These are phyloP conservation scores for Ciconia nigra DNA, from an alignment of 2,797 vertebrate species.

Conservation along the genomic window DNA sequence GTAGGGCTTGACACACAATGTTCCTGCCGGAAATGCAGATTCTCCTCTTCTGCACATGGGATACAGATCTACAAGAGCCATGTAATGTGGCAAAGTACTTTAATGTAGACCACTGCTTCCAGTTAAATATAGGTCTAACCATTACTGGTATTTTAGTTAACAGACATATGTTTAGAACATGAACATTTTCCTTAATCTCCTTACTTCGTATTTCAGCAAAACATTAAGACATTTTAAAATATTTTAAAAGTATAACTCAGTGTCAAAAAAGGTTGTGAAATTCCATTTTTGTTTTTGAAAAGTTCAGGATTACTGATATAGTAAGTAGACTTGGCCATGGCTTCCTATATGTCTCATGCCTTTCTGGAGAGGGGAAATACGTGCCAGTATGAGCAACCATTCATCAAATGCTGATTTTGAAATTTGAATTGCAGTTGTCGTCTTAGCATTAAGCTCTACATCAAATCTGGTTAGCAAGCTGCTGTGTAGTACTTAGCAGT, in stretches of 20 bases:
- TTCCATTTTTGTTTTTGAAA: background rate
- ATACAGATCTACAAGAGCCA: background rate
- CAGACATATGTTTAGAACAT: rapidly evolving
- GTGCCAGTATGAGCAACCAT: rapidly evolving
- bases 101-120: background rate
- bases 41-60: background rate
- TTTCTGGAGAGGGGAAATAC: background rate
- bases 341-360: background rate
- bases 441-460: background rate
- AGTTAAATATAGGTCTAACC: background rate
- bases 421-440: background rate
- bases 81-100: background rate
- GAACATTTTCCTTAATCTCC: background rate
- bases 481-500: background rate
- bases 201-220: background rate
- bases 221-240: background rate
- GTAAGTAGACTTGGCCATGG: background rate
- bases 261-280: background rate
- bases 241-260: background rate
- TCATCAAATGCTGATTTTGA: background rate
- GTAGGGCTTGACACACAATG: background rate
- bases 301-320: background rate
- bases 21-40: background rate
- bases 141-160: background rate
- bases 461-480: background rate